These are phyloP conservation scores for Styela plicata DNA, from an alignment of 23 tunicate species.

Conservation along the genomic window DNA sequence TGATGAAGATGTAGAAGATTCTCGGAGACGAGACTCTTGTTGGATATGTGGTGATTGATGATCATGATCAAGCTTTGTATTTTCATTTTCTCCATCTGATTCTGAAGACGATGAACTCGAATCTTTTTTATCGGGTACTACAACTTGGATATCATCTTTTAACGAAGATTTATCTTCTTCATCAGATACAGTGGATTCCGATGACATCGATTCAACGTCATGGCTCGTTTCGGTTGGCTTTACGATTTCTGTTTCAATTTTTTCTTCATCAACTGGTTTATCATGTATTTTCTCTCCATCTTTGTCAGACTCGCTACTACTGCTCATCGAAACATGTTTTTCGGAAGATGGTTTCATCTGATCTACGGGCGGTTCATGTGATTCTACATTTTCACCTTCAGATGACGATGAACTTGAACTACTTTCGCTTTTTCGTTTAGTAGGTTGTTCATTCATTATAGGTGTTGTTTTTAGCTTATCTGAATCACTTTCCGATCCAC, in stretches of 20 bases:
- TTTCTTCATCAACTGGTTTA: neutral
- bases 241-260: neutral
- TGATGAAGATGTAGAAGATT: neutral
- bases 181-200: slow-evolving; percentile 6
- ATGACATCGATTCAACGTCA: slow-evolving; percentile 6
- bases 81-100: slow-evolving; percentile 7
- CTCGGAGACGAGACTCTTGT: neutral
- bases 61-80: neutral
- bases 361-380: neutral
- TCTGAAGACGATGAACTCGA: slow-evolving; percentile 11
- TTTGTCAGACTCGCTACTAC: neutral
- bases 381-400: neutral
- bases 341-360: too few species aligned
- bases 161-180: neutral
- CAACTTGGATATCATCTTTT: neutral
- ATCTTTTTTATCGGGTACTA: neutral
- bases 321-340: neutral
- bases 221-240: neutral
- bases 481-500: neutral
- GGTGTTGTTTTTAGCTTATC: neutral
- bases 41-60: neutral
- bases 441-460: neutral
- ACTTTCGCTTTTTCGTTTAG: neutral
- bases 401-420: neutral
- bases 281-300: neutral